phyloP scores from a whole-genome alignment of 2,113 vertebrate species.

The Xiphophorus maculatus region DNA sequence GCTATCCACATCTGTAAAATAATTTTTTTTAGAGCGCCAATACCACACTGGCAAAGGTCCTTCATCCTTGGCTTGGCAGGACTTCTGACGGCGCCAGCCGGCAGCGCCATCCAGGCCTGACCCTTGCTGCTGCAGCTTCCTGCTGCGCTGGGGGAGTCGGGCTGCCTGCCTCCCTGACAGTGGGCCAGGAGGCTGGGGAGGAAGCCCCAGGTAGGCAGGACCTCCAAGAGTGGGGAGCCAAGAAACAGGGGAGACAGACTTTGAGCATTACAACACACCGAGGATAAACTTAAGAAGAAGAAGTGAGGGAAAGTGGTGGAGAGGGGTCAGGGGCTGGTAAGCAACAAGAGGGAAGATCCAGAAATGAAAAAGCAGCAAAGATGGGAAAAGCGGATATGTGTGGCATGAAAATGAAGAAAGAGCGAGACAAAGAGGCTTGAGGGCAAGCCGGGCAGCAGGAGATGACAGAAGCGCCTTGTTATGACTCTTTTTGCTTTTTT shows the following conservation, averaged over 20 bases:
- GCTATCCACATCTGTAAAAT: slow-evolving; percentile 81
- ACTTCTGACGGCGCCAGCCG: slow-evolving; percentile 78
- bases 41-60: slow-evolving; percentile 79
- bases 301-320: slow-evolving; percentile 1
- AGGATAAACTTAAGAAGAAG: not conserved
- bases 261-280: slow-evolving; percentile 1
- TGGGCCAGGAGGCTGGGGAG: slow-evolving; percentile 65
- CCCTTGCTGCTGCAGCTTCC: slow-evolving; percentile 74
- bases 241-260: slow-evolving; percentile 30
- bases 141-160: slow-evolving; percentile 71
- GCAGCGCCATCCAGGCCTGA: slow-evolving; percentile 69
- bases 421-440: slow-evolving; percentile 40
- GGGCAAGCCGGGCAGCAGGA: slow-evolving; percentile 55
- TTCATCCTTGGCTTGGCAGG: slow-evolving; percentile 79
- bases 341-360: not conserved
- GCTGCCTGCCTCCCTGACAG: slow-evolving; percentile 74
- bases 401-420: slow-evolving; percentile 22
- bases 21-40: slow-evolving; percentile 78
- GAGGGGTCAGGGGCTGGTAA: not conserved
- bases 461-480: slow-evolving; percentile 54
- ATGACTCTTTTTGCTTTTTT: slow-evolving; percentile 58
- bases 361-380: slow-evolving; percentile 4
- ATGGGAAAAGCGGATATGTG: slow-evolving; percentile 16
- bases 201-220: slow-evolving; percentile 55
- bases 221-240: slow-evolving; percentile 47